Evolutionary conservation across 2,113 vertebrate genomes (phyloP).

Genomic region (Monarcha castaneiventris): DNA sequence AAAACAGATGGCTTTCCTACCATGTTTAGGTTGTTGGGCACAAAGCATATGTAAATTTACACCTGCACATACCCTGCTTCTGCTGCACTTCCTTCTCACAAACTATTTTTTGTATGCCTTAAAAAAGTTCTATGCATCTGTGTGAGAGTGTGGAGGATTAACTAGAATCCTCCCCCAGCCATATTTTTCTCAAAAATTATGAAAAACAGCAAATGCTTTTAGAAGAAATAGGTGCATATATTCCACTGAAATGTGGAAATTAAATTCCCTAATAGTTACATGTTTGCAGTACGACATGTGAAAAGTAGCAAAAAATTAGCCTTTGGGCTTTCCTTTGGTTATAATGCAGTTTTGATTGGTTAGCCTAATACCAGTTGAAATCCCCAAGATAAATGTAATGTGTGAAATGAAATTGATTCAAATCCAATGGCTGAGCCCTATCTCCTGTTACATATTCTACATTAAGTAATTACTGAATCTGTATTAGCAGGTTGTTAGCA

Average conservation of each 20-base stretch:
- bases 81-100: not conserved
- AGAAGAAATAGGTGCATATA: not conserved
- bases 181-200: not conserved
- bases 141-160: not conserved
- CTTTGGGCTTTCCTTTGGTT: not conserved
- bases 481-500: not conserved
- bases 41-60: constrained; percentile 22
- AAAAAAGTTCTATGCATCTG: not conserved
- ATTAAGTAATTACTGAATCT: not conserved
- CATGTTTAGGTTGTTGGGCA: constrained; percentile 11
- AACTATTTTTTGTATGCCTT: not conserved
- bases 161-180: not conserved
- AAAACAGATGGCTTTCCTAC: constrained; percentile 60
- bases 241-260: not conserved
- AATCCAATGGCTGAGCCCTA: not conserved
- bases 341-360: not conserved
- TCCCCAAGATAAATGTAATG: not conserved
- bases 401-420: not conserved
- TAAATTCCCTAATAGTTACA: not conserved
- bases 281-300: not conserved
- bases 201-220: not conserved
- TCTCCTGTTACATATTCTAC: not conserved
- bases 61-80: not conserved
- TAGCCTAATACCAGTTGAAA: not conserved
- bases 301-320: not conserved